These are phyloP conservation scores for Pogonophryne albipinna DNA, from an alignment of 2,797 vertebrate species.

Conservation along the genomic window DNA sequence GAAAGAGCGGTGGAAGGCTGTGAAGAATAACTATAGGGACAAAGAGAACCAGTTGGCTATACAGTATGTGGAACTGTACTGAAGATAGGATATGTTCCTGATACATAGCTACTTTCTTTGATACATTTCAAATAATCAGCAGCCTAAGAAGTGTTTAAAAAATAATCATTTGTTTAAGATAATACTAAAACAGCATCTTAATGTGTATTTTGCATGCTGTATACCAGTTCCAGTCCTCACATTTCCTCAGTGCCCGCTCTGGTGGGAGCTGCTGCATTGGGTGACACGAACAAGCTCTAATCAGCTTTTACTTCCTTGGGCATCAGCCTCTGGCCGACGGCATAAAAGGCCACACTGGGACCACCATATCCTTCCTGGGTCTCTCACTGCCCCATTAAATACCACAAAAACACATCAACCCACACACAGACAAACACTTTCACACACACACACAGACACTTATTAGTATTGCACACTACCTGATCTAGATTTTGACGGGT, in stretches of 20 bases:
- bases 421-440: slow-evolving; percentile 32
- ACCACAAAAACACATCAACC: slow-evolving; percentile 62
- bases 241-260: slow-evolving; percentile 28
- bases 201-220: slow-evolving; percentile 15
- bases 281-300: slow-evolving; percentile 73
- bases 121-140: too few relatives aligned
- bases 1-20: slow-evolving; percentile 28
- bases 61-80: too few relatives aligned
- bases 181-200: background rate
- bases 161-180: background rate
- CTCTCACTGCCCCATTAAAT: slow-evolving; percentile 51
- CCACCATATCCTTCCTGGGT: slow-evolving; percentile 74
- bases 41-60: too few relatives aligned
- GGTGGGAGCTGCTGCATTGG: slow-evolving; percentile 58
- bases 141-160: background rate
- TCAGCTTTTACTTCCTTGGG: slow-evolving; percentile 83
- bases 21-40: too few relatives aligned
- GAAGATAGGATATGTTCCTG: too few relatives aligned
- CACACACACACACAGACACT: slow-evolving; percentile 27
- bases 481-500: slow-evolving; percentile 22
- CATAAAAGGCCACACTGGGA: slow-evolving; percentile 80
- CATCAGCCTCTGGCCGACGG: slow-evolving; percentile 80
- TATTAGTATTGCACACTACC: background rate
- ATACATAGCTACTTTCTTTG: too few relatives aligned
- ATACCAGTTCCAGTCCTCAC: slow-evolving; percentile 22